phyloP scores from a whole-genome alignment of 2,797 vertebrate genomes.

The Pelodytes ibericus region DNA sequence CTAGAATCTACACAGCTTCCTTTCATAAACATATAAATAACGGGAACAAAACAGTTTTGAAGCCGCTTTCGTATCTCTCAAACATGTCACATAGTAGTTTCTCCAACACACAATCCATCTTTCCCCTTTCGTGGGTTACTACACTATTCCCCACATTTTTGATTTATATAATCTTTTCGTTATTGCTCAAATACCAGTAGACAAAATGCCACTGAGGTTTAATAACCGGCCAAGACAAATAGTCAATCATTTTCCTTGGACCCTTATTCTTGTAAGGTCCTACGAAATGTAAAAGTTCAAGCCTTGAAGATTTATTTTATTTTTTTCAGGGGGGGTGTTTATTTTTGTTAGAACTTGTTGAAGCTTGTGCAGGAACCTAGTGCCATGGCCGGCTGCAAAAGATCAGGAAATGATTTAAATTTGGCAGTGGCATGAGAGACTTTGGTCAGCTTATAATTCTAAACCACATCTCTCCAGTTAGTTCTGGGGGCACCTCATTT shows the following conservation, averaged over 20 bases:
- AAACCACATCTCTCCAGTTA: conserved; percentile 33
- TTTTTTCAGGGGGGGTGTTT: conserved; percentile 39
- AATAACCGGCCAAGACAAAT: conserved; percentile 43
- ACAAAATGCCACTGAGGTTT: conserved; percentile 39
- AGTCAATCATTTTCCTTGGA: conserved; percentile 42
- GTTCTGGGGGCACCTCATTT: conserved; percentile 41
- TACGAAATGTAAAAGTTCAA: conserved; percentile 50
- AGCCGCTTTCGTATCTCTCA: not conserved
- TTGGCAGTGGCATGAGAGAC: conserved; percentile 41
- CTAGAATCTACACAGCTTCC: no score
- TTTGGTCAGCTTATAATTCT: conserved; percentile 28
- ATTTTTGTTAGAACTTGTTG: conserved; percentile 44
- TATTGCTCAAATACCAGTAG: conserved; percentile 38
- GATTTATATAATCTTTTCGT: conserved; percentile 35
- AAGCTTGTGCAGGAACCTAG: conserved; percentile 29
- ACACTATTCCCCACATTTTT: not conserved
- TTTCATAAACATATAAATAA: no score
- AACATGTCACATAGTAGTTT: not conserved
- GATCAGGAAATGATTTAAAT: conserved; percentile 49
- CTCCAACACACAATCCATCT: conserved; percentile 18
- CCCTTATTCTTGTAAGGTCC: conserved; percentile 39
- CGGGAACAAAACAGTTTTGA: no score
- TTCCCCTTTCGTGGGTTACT: not conserved
- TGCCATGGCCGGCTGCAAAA: conserved; percentile 22
- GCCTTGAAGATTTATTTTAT: conserved; percentile 44